Evolutionary conservation across 1,140 invertebrate species (phyloP).

Genomic region (Orchesella cincta): DNA sequence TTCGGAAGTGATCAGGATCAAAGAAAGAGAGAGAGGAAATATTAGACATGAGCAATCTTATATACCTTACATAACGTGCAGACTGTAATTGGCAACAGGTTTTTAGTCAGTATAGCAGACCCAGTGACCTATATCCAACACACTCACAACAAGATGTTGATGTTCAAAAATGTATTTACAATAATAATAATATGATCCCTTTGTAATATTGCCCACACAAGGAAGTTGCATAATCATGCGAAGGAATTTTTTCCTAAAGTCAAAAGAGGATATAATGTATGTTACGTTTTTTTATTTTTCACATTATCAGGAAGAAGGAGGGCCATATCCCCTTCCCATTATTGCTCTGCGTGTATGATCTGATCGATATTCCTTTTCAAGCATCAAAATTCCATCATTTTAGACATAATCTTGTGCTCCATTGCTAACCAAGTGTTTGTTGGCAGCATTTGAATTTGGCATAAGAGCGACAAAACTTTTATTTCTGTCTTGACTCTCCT

Average conservation of each 20-base stretch:
- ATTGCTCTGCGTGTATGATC: too few relatives aligned
- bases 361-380: too few relatives aligned
- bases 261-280: conserved; percentile 7
- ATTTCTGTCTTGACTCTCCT: conserved; percentile 9
- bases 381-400: too few relatives aligned
- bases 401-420: too few relatives aligned
- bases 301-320: conserved; percentile 12
- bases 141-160: neutral
- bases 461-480: neutral
- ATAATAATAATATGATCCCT: neutral
- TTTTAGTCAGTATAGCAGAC: conserved; percentile 6
- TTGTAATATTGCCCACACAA: neutral
- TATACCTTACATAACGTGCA: neutral
- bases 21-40: too few relatives aligned
- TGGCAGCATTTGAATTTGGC: conserved; percentile 22
- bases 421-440: too few relatives aligned
- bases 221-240: conserved; percentile 11
- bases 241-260: neutral
- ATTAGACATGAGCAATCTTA: neutral
- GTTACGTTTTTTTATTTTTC: neutral
- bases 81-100: conserved; percentile 6
- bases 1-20: conserved; percentile 13
- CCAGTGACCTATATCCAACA: conserved; percentile 16
- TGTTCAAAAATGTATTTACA: neutral
- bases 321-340: neutral